Base-by-base conservation (phyloP, 2,113 vertebrate species). In the Vulpes vulpes region DNA sequence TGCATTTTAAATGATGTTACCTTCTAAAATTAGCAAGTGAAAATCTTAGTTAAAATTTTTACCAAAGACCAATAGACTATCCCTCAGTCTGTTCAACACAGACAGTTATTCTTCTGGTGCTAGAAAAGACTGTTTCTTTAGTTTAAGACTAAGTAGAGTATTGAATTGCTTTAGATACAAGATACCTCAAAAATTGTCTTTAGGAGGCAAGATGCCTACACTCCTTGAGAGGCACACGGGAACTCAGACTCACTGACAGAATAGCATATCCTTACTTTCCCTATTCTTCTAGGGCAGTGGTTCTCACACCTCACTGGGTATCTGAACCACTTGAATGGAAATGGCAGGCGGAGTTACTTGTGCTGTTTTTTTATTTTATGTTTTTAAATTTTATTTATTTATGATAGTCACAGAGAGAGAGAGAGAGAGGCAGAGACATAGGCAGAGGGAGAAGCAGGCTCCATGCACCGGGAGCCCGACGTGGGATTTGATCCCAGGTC, bases 21-120 rank as follows among this genome's bases (percentile, higher is more conserved):
- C 30, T 89, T 95, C 57, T 96, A 91, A 91, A 89, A 73, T 69
- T 59, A 82, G 53, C 30, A 65, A 51, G 8, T 92, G 51, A 83
- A 95, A 91, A 74, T 59, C 65, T 87, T 78, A 71, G 59, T 93
- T 8, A 43, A 76, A 93, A 88, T 93, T 35, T 89, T 25, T 73
- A 49, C 57, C 65, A 59, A 23, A 80, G 43, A 87, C 23, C 55
- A 76, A n/a, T 60, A 73, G 57, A 71, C 71, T 79, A 15, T 73
- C 53, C 55, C 49, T 32, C 17, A 62, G 43, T 81, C 17, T 97
- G 78, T 71, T 19, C 53, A 69, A 35, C 35, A 81, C 62, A 60
- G 20, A 49, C 30, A 51, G 25, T 62, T 95, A 43, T 5, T 53
- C 38, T 92, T 88, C 53, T 65, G 55, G n/a, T 86, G 43, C 69